Conservation (phyloP, 2,113 vertebrate genomes). For the Pelusios castaneus region DNA sequence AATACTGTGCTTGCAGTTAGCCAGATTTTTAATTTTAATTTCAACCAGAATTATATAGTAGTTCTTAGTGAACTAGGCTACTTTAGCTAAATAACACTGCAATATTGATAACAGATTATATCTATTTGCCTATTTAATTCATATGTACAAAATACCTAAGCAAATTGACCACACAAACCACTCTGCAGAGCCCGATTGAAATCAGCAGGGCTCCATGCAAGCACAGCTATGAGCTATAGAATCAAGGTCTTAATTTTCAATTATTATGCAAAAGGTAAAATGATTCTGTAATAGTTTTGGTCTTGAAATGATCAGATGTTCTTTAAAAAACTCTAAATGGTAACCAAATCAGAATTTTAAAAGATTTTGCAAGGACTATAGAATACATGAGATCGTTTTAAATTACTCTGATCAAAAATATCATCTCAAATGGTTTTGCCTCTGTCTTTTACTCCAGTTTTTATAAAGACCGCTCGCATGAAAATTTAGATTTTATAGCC, state of each 20-base stretch:
- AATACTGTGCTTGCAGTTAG: background rate
- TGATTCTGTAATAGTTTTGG: background rate
- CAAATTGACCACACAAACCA: background rate
- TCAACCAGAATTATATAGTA: background rate
- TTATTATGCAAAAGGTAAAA: background rate
- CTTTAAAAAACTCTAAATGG: background rate
- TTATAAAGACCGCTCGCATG: background rate
- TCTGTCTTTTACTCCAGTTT: background rate
- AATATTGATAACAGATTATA: background rate
- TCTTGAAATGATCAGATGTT: background rate
- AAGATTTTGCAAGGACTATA: background rate
- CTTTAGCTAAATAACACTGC: background rate
- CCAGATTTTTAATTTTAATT: background rate
- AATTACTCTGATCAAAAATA: background rate
- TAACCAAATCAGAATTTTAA: background rate
- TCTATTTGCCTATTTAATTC: background rate
- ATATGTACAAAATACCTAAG: background rate
- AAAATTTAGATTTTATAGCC: constrained; percentile 14
- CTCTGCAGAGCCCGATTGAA: background rate
- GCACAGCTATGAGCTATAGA: background rate
- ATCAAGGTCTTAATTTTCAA: background rate
- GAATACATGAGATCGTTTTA: background rate
- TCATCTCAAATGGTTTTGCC: background rate
- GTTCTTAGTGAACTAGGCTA: background rate
- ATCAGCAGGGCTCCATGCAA: background rate